Percentiles rank a stretch among this genome's conserved stretches.
These are phyloP conservation scores for Chaenogobius annularis DNA, from an alignment of 2,113 vertebrate genomes.

Conservation along the genomic window DNA sequence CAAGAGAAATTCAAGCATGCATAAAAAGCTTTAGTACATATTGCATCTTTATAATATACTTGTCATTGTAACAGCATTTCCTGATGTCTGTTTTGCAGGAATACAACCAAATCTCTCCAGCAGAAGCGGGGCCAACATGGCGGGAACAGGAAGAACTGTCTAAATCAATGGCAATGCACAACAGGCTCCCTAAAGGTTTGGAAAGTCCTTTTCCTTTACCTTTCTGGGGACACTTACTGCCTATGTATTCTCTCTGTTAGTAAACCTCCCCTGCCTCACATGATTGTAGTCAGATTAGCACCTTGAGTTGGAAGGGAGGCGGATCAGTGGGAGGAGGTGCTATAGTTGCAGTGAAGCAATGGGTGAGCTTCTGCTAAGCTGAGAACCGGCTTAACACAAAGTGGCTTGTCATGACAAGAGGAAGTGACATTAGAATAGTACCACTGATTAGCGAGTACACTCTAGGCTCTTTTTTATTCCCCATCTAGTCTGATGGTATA, in stretches of 20 bases:
- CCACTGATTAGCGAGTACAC: constrained; percentile 61
- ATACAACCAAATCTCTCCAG: constrained; percentile 37
- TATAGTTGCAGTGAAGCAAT: constrained; percentile 52
- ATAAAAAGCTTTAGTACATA: background rate
- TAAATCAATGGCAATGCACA: constrained; percentile 46
- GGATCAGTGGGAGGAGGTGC: constrained; percentile 22
- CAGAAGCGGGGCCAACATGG: constrained; percentile 53
- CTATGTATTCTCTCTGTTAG: constrained; percentile 36
- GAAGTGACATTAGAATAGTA: constrained; percentile 78
- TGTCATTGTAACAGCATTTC: background rate
- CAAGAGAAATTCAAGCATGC: background rate
- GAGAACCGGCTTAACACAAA: constrained; percentile 74
- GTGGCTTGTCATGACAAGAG: constrained; percentile 77
- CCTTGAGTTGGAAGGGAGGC: constrained; percentile 38
- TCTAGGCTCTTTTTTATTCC: background rate
- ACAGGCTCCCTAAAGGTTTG: constrained; percentile 69
- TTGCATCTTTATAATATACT: background rate
- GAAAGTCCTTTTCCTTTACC: constrained; percentile 15
- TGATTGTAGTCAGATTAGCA: constrained; percentile 65
- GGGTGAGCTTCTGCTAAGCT: constrained; percentile 65
- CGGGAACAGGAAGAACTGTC: constrained; percentile 43
- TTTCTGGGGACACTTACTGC: background rate
- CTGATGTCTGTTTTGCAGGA: constrained; percentile 52
- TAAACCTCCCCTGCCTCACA: constrained; percentile 36
- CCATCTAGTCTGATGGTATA: background rate